Conservation (phyloP, 1,140 invertebrate genomes). For the Protaetia brevitarsis region DNA sequence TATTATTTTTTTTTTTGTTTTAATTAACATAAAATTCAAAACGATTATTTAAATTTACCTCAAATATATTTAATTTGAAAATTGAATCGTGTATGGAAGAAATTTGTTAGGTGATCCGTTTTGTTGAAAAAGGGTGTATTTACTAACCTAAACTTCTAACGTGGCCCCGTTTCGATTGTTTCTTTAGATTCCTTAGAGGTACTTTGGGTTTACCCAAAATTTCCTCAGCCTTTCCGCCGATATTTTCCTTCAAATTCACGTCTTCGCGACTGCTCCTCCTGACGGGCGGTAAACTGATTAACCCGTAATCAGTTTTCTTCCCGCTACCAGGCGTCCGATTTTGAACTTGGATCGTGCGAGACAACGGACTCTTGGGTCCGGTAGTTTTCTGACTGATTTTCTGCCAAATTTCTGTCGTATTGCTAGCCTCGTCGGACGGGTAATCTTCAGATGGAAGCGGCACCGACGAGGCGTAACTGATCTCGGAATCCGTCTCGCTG, state of each 20-base stretch:
- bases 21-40: no score
- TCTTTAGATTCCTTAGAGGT: slow-evolving; percentile 38
- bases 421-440: slow-evolving; percentile 23
- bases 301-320: slow-evolving; percentile 29
- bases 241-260: slow-evolving; percentile 31
- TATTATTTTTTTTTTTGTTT: no score
- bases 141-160: slow-evolving; percentile 41
- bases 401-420: slow-evolving; percentile 30
- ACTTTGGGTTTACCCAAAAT: slow-evolving; percentile 46
- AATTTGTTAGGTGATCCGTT: no score
- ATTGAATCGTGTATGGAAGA: no score
- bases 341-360: slow-evolving; percentile 24
- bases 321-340: slow-evolving; percentile 2
- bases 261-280: slow-evolving; percentile 36
- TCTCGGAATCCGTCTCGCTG: slow-evolving; percentile 45
- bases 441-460: slow-evolving; percentile 33
- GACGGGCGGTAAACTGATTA: slow-evolving; percentile 53
- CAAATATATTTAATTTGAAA: no score
- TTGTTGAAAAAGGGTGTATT: not conserved
- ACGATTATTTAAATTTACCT: no score
- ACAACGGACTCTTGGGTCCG: slow-evolving; percentile 17
- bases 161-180: slow-evolving; percentile 39
- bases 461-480: slow-evolving; percentile 36
- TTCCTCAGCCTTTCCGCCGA: slow-evolving; percentile 44
- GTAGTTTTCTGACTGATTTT: slow-evolving; percentile 28